Conservation (phyloP, 1,140 invertebrate genomes). For the Procambarus clarkii region DNA sequence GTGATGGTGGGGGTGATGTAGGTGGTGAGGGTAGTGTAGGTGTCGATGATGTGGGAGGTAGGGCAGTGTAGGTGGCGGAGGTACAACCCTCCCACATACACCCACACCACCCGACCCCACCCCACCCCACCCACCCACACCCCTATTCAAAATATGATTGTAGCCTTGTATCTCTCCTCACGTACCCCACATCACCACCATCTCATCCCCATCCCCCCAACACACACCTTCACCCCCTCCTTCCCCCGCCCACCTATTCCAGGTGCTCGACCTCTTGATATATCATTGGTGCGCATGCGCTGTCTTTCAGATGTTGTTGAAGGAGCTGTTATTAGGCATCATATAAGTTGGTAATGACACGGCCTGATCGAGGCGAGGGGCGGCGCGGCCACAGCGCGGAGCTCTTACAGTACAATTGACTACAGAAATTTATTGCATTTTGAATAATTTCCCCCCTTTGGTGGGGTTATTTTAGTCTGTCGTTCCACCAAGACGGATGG, state of each 20-base stretch:
- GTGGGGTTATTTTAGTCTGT: too few species aligned
- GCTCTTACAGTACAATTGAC: too few species aligned
- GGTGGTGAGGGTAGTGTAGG: not conserved
- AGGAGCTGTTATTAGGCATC: constrained; percentile 18
- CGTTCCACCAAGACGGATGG: too few species aligned
- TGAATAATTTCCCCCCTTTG: too few species aligned
- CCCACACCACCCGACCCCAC: not conserved
- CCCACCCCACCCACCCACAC: not conserved
- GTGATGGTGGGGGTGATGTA: not conserved
- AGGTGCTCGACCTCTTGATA: not conserved
- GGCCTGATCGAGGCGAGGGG: not conserved
- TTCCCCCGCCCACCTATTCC: not conserved
- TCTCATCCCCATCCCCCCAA: not conserved
- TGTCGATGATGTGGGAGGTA: not conserved
- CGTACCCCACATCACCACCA: not conserved
- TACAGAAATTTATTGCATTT: too few species aligned
- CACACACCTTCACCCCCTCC: not conserved
- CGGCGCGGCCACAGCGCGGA: not conserved
- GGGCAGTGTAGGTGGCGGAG: not conserved
- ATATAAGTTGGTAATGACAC: constrained; percentile 32
- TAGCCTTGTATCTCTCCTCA: not conserved
- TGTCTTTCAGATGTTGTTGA: not conserved
- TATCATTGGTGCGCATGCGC: constrained; percentile 12
- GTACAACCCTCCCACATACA: too few species aligned
- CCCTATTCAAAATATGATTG: not conserved